A percentile compares a stretch with the other conserved stretches of the same genome.
phyloP scores from a whole-genome alignment of 2,113 vertebrate species.

The Gopherus evgoodei region DNA sequence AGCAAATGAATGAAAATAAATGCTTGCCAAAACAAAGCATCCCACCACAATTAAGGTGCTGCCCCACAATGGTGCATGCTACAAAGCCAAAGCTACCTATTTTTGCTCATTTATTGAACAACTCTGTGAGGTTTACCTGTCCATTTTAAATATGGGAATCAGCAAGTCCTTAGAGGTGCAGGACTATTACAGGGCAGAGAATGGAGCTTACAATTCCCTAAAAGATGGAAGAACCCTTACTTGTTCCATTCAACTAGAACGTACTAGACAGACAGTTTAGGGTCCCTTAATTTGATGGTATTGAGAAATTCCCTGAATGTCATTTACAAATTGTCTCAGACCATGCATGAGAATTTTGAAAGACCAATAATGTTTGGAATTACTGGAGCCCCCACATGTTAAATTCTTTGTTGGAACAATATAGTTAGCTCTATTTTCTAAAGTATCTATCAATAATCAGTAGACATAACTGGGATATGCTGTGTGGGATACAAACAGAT shows the following conservation, averaged over 20 bases:
- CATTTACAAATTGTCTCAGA: background rate
- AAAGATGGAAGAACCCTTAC: background rate
- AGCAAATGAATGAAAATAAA: background rate
- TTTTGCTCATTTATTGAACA: background rate
- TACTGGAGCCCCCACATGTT: background rate
- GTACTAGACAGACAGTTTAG: background rate
- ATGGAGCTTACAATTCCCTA: background rate
- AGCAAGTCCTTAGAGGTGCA: background rate
- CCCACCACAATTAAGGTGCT: background rate
- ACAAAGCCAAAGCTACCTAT: background rate
- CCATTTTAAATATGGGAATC: background rate
- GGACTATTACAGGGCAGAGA: background rate
- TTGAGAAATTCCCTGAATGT: background rate
- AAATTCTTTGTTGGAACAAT: rapidly evolving
- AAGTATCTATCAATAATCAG: background rate
- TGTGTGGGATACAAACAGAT: background rate
- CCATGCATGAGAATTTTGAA: background rate
- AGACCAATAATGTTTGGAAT: background rate
- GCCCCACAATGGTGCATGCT: background rate
- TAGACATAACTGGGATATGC: rapidly evolving
- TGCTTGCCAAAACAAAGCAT: rapidly evolving
- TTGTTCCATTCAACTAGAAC: background rate
- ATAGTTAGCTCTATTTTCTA: background rate
- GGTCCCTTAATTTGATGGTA: background rate
- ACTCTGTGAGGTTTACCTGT: background rate